Evolutionary conservation across 2,113 vertebrate species (phyloP).

Genomic region (Nettapus auritus): DNA sequence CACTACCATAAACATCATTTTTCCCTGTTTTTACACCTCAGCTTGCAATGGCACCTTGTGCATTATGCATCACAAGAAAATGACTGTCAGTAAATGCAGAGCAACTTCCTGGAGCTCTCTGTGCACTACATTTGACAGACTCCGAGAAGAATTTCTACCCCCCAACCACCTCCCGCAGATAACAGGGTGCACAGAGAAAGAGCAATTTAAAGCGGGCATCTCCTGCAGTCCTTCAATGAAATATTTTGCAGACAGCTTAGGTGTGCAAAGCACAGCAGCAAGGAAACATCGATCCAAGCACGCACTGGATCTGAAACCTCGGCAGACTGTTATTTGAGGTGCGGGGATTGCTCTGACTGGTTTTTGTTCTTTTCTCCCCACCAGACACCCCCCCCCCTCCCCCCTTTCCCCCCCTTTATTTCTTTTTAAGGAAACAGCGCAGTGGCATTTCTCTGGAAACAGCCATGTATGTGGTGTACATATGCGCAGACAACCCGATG

Average conservation of each 20-base stretch:
- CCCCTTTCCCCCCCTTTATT: no score
- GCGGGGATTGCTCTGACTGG: not conserved
- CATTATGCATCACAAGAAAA: conserved; percentile 35
- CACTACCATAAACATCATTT: conserved; percentile 1
- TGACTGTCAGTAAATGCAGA: conserved; percentile 29
- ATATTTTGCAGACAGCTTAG: not conserved
- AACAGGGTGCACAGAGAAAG: not conserved
- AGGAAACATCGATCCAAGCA: not conserved
- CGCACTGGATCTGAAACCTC: not conserved
- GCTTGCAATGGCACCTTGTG: conserved; percentile 49
- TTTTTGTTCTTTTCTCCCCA: not conserved
- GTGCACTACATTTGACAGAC: not conserved
- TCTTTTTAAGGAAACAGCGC: not conserved
- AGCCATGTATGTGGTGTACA: not conserved
- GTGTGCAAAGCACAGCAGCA: not conserved
- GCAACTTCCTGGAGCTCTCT: conserved; percentile 4
- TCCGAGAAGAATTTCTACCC: not conserved
- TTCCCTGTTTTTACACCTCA: conserved; percentile 25
- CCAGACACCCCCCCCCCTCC: no score
- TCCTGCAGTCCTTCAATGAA: not conserved
- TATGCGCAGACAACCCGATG: not conserved
- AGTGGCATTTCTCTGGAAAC: not conserved
- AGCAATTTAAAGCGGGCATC: not conserved
- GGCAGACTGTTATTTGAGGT: not conserved
- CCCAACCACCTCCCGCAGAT: not conserved